phyloP scores from a whole-genome alignment of 2,113 vertebrate genomes.

The Tachysurus vachellii region DNA sequence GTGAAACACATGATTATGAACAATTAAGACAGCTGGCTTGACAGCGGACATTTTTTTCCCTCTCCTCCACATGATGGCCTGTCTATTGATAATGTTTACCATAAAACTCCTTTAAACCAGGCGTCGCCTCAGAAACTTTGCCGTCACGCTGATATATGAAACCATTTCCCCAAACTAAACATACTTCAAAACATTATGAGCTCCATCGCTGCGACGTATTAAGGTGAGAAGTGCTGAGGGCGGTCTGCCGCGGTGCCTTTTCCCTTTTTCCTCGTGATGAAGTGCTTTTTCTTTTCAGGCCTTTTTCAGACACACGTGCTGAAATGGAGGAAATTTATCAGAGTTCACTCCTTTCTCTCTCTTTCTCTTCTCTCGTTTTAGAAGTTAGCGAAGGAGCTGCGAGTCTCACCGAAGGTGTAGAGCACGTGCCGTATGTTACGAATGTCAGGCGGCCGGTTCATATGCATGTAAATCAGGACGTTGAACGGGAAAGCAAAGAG shows the following conservation, averaged over 20 bases:
- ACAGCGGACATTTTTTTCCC: not conserved
- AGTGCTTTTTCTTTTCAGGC: constrained; percentile 71
- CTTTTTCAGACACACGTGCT: constrained; percentile 65
- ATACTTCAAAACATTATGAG: constrained; percentile 78
- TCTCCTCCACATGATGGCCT: not conserved
- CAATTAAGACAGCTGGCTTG: constrained; percentile 50
- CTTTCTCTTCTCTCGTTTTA: constrained; percentile 28
- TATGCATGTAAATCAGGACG: constrained; percentile 47
- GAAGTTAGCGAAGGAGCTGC: constrained; percentile 35
- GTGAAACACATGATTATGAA: constrained; percentile 48
- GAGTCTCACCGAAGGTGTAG: constrained; percentile 40
- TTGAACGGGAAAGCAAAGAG: constrained; percentile 30
- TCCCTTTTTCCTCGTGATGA: constrained; percentile 70
- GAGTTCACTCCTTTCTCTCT: constrained; percentile 24
- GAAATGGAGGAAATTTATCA: constrained; percentile 67
- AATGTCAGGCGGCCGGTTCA: constrained; percentile 28
- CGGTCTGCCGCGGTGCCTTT: constrained; percentile 68
- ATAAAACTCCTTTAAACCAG: constrained; percentile 55
- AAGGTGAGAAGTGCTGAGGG: constrained; percentile 73
- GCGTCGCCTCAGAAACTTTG: constrained; percentile 60
- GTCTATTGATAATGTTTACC: constrained; percentile 61
- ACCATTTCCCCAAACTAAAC: constrained; percentile 79
- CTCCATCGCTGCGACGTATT: constrained; percentile 74
- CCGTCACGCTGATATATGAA: constrained; percentile 77
- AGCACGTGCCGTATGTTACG: constrained; percentile 19